phyloP scores from a whole-genome alignment of 2,113 vertebrate species.

The Siphamia tubifer region DNA sequence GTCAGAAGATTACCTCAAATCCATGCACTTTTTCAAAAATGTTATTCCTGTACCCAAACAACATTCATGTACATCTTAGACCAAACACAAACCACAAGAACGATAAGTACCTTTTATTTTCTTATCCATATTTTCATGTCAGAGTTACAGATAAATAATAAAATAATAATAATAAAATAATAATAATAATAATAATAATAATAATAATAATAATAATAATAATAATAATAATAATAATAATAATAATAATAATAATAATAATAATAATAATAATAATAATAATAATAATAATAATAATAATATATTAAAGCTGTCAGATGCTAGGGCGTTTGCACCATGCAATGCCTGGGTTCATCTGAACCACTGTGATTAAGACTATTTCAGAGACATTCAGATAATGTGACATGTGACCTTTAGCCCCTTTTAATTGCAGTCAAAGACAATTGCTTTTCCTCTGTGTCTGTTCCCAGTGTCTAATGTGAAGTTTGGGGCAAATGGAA shows the following conservation, averaged over 20 bases:
- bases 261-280: too few relatives aligned
- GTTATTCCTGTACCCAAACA: conserved; percentile 44
- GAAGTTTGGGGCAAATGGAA: background rate
- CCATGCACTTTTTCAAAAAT: background rate
- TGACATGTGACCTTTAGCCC: background rate
- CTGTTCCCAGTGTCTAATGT: background rate
- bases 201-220: too few relatives aligned
- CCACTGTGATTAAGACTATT: too few relatives aligned
- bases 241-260: too few relatives aligned
- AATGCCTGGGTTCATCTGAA: too few relatives aligned
- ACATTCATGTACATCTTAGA: background rate
- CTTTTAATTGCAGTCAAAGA: background rate
- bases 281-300: too few relatives aligned
- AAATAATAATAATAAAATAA: too few relatives aligned
- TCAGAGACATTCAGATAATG: background rate
- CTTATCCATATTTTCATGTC: conserved; percentile 13
- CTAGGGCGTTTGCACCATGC: background rate
- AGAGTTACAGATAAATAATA: conserved; percentile 23
- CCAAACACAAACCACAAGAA: conserved; percentile 22
- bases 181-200: too few relatives aligned
- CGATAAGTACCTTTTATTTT: background rate
- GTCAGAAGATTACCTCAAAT: conserved; percentile 18
- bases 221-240: too few relatives aligned
- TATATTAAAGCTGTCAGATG: conserved; percentile 8
- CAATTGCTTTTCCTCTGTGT: background rate